Evolutionary conservation across 2,888 invertebrate genomes (phyloP), one percentile per base, ranked within the genome.

Genomic region (Pseudococcus viburni): DNA sequence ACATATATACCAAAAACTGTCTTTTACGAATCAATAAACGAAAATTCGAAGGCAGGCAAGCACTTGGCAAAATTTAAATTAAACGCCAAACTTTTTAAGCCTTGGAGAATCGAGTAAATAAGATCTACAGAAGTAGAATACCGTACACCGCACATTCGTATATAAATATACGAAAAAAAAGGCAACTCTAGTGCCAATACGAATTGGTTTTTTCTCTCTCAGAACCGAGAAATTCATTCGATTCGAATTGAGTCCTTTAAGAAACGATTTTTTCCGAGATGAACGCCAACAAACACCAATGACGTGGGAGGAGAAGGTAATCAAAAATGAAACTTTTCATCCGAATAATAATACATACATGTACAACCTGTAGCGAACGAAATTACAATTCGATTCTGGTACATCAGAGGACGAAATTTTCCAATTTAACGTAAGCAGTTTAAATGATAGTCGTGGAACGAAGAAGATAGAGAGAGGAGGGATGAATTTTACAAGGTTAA

Each of bases 91-190:
- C 26, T 73, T 73, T 33, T 12, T 73, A 73, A 73, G 33, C 68
- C 68, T 73, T 33, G 68, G 68, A 73, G 68, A 73, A 73, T 73
- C 68, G 68, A 73, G 68, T 73, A 73, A 73, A 73, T 73, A 64
- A 64, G 64, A 51, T 51, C 46, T 12, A 6, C 46, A 46, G 46
- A 46, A 46, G 8, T 3, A 33, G 3, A 33, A 46, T 46, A 8
- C 12, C 46, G 46, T 46, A 46, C 0, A 46, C 46, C 46, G 46
- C 12, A 46, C 8, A 46, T 46, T 11, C 46, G 46, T 46, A 46
- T 12, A 1, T 33, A 33, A 12, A 46, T 46, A 46, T 11, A 46
- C 1, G 46, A 1, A 46, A 51, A 51, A 46, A 12, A 22, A 26
- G 12, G 33, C 68, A 33, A 2, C 26, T 33, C 68, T 1, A 59